phyloP scores from a whole-genome alignment of 2,888 invertebrate species.

The Rotaria macrura region DNA sequence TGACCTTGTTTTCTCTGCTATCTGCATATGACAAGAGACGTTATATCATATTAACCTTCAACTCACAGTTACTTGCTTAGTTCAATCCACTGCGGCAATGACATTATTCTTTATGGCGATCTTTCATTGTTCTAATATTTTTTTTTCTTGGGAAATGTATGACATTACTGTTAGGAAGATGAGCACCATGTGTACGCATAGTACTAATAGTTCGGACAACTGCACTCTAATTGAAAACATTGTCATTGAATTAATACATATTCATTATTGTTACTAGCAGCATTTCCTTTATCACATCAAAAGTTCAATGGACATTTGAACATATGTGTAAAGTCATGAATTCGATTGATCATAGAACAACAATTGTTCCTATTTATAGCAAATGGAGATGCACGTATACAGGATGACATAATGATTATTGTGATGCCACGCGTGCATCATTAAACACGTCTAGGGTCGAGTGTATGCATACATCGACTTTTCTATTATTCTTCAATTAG shows the following conservation, averaged over 20 bases:
- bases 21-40: not conserved
- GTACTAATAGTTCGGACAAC: not conserved
- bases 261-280: not conserved
- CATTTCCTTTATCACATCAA: not conserved
- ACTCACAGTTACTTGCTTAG: not conserved
- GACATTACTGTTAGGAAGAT: not conserved
- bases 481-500: constrained; percentile 1
- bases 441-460: not conserved
- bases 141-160: not conserved
- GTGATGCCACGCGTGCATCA: not conserved
- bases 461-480: not conserved
- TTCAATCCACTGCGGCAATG: not conserved
- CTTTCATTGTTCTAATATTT: not conserved
- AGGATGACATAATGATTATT: not conserved
- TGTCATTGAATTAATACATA: not conserved
- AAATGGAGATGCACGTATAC: not conserved
- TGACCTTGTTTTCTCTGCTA: not conserved
- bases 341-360: not conserved
- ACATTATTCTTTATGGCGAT: not conserved
- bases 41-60: constrained; percentile 1
- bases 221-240: not conserved
- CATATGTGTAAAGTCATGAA: not conserved
- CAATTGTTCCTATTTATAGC: not conserved
- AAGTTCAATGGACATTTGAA: not conserved
- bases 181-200: not conserved